Evolutionary conservation across 2,888 invertebrate genomes (phyloP).

Genomic region (Hirtodrosophila alboralis): DNA sequence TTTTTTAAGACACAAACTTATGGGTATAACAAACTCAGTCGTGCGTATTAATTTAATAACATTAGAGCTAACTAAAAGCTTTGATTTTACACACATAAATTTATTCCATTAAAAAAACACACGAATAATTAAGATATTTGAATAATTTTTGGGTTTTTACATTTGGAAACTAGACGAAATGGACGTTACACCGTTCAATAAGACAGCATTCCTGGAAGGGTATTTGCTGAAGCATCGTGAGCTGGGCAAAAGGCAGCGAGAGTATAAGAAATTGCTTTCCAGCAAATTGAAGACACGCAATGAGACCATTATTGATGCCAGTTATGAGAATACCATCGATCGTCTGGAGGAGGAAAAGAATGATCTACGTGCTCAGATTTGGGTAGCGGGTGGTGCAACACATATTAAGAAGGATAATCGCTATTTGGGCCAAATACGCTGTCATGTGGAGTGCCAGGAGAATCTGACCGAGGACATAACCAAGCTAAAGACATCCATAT

Average conservation of each 20-base stretch:
- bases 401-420: conserved; percentile 68
- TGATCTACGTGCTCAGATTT: conserved; percentile 79
- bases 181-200: conserved; percentile 51
- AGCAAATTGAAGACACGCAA: conserved; percentile 76
- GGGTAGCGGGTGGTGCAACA: conserved; percentile 80
- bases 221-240: conserved; percentile 79
- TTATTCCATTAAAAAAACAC: not conserved
- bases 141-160: no score
- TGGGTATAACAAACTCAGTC: not conserved
- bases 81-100: conserved; percentile 15
- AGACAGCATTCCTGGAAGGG: conserved; percentile 64
- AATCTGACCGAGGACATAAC: conserved; percentile 74
- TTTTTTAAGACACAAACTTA: not conserved
- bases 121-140: not conserved
- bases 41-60: conserved; percentile 1
- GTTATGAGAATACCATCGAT: conserved; percentile 77
- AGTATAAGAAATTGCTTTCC: conserved; percentile 81
- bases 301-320: conserved; percentile 78
- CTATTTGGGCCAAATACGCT: conserved; percentile 70
- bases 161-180: no score
- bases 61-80: conserved; percentile 1
- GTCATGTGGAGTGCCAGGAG: conserved; percentile 82
- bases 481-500: conserved; percentile 75
- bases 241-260: conserved; percentile 80
- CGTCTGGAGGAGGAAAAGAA: conserved; percentile 77